Conservation (phyloP, 2,113 vertebrate genomes). For the Oncorhynchus kisutch region DNA sequence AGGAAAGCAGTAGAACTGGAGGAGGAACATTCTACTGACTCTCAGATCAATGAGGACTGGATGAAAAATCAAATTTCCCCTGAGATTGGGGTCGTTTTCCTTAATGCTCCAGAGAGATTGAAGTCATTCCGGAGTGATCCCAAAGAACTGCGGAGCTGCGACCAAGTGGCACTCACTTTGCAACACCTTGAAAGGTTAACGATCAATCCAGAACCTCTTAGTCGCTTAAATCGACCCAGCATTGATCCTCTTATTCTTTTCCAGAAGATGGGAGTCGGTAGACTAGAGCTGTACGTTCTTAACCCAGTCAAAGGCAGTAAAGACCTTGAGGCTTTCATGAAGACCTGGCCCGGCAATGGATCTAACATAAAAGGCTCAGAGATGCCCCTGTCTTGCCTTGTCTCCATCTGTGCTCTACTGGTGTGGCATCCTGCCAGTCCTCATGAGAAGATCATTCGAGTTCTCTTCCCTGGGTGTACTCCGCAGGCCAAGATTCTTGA, state of each 20-base stretch:
- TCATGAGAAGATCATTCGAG: slow-evolving; percentile 2
- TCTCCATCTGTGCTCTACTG: slow-evolving; percentile 85
- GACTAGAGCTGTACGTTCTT: slow-evolving; percentile 87
- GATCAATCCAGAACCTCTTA: slow-evolving; percentile 75
- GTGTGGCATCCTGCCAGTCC: slow-evolving; percentile 88
- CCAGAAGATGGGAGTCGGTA: slow-evolving; percentile 94
- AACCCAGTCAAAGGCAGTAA: slow-evolving; percentile 80
- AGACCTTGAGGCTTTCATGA: slow-evolving; percentile 77
- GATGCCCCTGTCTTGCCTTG: slow-evolving; percentile 46
- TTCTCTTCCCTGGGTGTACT: slow-evolving; percentile 77
- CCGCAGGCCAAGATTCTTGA: slow-evolving; percentile 86
- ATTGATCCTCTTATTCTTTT: slow-evolving; percentile 84
- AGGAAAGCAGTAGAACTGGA: slow-evolving; percentile 86
- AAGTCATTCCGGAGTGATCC: slow-evolving; percentile 57
- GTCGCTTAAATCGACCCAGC: slow-evolving; percentile 51
- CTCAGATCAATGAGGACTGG: slow-evolving; percentile 74
- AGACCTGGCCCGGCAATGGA: slow-evolving; percentile 67
- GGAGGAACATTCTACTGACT: slow-evolving; percentile 65
- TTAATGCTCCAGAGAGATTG: slow-evolving; percentile 79
- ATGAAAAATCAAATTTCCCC: slow-evolving; percentile 86
- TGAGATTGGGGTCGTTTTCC: slow-evolving; percentile 87
- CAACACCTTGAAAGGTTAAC: slow-evolving; percentile 75
- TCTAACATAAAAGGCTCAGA: slow-evolving; percentile 48
- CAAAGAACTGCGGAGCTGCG: slow-evolving; percentile 70
- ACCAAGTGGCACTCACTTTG: slow-evolving; percentile 77